Base-by-base conservation (phyloP, 2,888 invertebrate genomes). In the Cacoxenus indagator region DNA sequence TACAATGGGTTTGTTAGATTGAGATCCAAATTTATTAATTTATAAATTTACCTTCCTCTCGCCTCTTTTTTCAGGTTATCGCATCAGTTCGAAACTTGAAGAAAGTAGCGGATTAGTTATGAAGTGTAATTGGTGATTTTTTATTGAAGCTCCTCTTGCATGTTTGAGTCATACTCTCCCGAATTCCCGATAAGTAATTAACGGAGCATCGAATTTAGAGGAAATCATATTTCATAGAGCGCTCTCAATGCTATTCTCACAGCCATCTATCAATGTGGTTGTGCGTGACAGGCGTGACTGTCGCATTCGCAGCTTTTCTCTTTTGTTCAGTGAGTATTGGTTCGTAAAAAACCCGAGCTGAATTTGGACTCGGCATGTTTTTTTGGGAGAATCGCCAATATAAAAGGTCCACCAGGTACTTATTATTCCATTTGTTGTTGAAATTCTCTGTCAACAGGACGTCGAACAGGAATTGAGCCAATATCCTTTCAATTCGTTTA, bases 381-480 rank as follows among this genome's bases (percentile, higher is more conserved):
- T 66, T n/a, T 54, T 54, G 64, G 61, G 68, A 51, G 26, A 65
- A 59, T 45, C 64, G 68, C 68, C 70, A 29, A 75, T 82, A 82
- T 76, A 82, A 80, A 80, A 76, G 75, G 75, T 72, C 65, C 67
- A 68, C 74, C 68, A 57, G 46, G 64, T 69, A 68, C 70, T 73
- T 73, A 67, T 70, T 73, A 71, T 76, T 76, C 78, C 76, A 82
- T 80, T 82, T 82, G 80, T 76, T 78, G 76, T 80, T 77, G 75
- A 78, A 77, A 76, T 73, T 74, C 71, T 77, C 74, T 76, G 76
- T 76, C 78, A 78, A 75, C 80, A 76, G 37, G 37, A 37, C 37
- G 37, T 37, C 37, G 37, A 37, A 37, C 37, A 77, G 75, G 78
- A 78, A 74, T 74, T 76, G 67, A 70, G 74, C 69, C 17, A 61